Percentiles rank a stretch among this genome's conserved stretches.
Conservation (phyloP, 2,113 vertebrate species). For the Eptesicus fuscus region DNA sequence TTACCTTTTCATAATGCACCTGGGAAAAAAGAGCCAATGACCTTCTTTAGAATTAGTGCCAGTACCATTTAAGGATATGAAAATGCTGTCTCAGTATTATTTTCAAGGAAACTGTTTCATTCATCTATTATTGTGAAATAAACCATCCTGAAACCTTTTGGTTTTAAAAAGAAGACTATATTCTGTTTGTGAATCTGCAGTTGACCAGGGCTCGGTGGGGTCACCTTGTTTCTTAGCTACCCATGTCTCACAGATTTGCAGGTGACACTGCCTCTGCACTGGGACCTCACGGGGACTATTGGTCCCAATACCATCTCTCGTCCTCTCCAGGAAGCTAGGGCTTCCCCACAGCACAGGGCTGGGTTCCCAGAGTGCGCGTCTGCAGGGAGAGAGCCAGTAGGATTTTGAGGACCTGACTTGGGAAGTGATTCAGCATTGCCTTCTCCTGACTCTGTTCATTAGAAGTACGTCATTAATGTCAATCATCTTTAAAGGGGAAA, state of each 20-base stretch:
- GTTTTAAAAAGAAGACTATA: background rate
- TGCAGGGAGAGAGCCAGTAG: background rate
- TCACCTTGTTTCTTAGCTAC: background rate
- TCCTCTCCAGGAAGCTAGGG: background rate
- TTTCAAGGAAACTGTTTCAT: conserved; percentile 4
- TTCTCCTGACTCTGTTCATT: background rate
- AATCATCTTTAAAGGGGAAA: background rate
- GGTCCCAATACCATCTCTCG: background rate
- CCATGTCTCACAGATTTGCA: background rate
- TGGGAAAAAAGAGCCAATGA: background rate
- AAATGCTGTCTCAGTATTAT: background rate
- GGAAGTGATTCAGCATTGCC: background rate
- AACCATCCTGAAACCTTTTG: background rate
- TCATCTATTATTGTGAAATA: background rate
- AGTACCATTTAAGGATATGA: background rate
- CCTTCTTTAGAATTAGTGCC: background rate
- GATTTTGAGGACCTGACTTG: background rate
- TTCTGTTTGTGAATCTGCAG: background rate
- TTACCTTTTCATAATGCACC: background rate
- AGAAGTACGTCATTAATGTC: background rate
- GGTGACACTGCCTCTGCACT: background rate
- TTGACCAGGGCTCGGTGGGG: background rate
- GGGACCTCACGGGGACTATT: background rate
- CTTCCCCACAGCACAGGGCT: background rate
- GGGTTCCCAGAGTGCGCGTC: background rate